Evolutionary conservation across 1,140 invertebrate species (phyloP), one percentile per base, ranked within the genome.

Genomic region (Zaprionus kolodkinae): DNA sequence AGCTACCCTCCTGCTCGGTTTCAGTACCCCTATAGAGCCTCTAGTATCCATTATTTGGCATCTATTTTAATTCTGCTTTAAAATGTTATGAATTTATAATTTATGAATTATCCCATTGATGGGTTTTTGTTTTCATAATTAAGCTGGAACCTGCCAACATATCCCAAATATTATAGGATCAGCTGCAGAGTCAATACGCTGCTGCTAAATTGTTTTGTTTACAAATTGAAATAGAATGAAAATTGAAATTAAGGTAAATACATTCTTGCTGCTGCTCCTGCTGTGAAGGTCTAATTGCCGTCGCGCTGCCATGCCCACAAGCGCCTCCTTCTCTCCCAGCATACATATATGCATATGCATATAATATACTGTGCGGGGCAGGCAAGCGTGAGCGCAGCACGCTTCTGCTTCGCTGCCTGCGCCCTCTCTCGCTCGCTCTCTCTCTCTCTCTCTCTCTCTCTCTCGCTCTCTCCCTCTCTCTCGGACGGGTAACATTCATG

Each of bases 251-350:
- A 65, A 57, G 56, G 55, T 30, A 17, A 63, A 43, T 17, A 63
- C 11, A 72, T 43, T 72, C 21, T 67, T 45, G 40, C 40, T 45
- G 40, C 40, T 43, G 40, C 36, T 56, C n/a, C 50, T 57, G 15
- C 63, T 50, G 61, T 52, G 21, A 56, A 74, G 35, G 57, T 75
- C 77, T 88, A 88, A 87, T 87, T 87, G 83, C 80, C 36, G 56
- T 55, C 36, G 48, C 56, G 27, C 33, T 45, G 69, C 50, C 74
- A 70, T 76, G 68, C 75, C 74, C 72, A 81, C 27, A 0, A 30
- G 57, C 40, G 21, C 17, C 36, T 43, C 33, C 33, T 9, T 25
- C 55, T 36, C 12, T 55, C 33, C 21, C 21, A 21, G 21, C 27
- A 30, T 40, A 43, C 12, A 12, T 56, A 21, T 65, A 30, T 30